Base-by-base conservation (phyloP, 2,888 invertebrate genomes). In the Lordiphosa andalusiaca region DNA sequence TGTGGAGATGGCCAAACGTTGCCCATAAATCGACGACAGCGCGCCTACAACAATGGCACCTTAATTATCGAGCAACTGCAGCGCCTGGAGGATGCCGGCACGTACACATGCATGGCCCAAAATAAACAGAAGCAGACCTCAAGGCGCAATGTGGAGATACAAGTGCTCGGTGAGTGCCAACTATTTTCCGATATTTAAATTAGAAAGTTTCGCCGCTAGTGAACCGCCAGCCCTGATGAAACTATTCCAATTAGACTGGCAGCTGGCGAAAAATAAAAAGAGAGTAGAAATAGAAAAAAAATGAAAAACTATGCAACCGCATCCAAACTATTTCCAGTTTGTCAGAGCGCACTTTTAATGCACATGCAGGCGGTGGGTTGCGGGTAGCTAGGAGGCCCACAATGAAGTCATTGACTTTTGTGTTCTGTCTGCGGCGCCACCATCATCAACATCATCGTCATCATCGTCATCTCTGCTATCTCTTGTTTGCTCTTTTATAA, bases 41-140 rank as follows among this genome's bases (percentile, higher is more conserved):
- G 95, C 73, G 95, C 95, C 69, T 95, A 95, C 78, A 92, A 93
- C 25, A 96, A 97, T 87, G 97, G 97, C 36, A 96, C 96, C 7
- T 90, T 98, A 69, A 93, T 95, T 56, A 94, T 98, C 58, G 94
- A 95, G 86, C 95, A 95, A 86, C 94, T 97, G 47, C 96, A 96
- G 88, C 92, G 95, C 50, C 92, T 92, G 46, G 95, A 95, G 83
- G 97, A 97, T 88, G 95, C 95, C 7, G 97, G 97, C 51, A 94
- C 95, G 9, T 97, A 97, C 90, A 96, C 95, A 46, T 98, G 97
- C 88, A 95, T 95, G 82, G 97, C 97, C 0, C 93, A 93, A 67
- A 96, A 96, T 89, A 92, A 95, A 69, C 95, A 95, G 86, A 93
- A 94, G 61, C 94, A 95, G 85, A 93, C 94, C 1, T 94, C 95